Percentiles rank a stretch among this genome's conserved stretches.
These are phyloP conservation scores for Prunella strophiata DNA, from an alignment of 2,797 vertebrate genomes.

Conservation along the genomic window DNA sequence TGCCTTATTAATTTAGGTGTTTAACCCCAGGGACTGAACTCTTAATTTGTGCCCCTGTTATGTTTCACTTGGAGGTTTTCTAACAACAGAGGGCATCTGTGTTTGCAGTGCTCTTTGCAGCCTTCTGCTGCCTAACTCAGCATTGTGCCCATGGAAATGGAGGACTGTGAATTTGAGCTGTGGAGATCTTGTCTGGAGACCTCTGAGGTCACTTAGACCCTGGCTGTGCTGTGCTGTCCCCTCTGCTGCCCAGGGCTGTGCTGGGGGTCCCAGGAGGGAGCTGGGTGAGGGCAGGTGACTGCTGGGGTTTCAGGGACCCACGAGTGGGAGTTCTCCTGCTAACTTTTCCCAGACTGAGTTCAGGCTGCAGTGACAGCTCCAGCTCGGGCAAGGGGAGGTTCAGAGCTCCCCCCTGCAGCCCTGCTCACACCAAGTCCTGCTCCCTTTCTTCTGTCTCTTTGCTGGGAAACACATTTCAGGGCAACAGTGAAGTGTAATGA, in stretches of 20 bases:
- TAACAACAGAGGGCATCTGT: background rate
- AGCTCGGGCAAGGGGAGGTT: background rate
- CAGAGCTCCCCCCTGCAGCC: background rate
- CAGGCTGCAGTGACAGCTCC: background rate
- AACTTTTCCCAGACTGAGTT: background rate
- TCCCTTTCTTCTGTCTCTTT: background rate
- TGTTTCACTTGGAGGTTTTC: background rate
- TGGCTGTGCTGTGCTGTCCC: background rate
- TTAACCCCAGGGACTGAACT: background rate
- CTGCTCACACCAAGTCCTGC: accelerated
- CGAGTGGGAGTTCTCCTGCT: background rate
- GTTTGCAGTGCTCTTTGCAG: background rate
- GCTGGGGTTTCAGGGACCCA: background rate
- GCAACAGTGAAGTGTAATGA: slow-evolving; percentile 47
- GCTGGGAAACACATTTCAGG: background rate
- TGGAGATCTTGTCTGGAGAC: background rate
- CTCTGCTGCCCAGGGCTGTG: background rate
- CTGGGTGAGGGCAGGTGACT: background rate
- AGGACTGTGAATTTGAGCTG: background rate
- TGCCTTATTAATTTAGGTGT: background rate
- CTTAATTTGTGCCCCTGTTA: accelerated
- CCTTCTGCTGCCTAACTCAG: background rate
- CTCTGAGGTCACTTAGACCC: background rate
- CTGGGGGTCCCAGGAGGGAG: background rate
- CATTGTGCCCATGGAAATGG: accelerated